phyloP scores from a whole-genome alignment of 2,113 vertebrate genomes.

The Microcebus jonahi region DNA sequence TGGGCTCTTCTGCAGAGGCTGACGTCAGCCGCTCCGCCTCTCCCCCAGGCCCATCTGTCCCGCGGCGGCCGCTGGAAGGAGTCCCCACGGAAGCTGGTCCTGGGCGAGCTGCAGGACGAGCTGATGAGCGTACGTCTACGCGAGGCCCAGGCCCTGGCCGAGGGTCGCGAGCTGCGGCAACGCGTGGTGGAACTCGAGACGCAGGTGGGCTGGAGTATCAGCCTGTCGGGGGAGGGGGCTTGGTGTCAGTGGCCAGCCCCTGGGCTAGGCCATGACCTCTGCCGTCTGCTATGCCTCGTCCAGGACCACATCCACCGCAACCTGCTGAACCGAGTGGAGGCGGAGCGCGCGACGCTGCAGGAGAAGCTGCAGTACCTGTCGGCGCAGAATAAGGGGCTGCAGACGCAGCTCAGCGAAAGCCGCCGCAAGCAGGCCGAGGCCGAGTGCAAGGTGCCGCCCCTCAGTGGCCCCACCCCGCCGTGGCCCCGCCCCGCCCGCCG shows the following conservation, averaged over 20 bases:
- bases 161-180: conserved; percentile 92
- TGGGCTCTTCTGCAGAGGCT: neutral
- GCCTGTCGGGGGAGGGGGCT: neutral
- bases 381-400: conserved; percentile 93
- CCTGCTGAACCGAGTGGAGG: conserved; percentile 90
- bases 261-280: neutral
- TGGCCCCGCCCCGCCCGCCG: neutral
- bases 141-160: conserved; percentile 93
- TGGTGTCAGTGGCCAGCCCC: too few species aligned
- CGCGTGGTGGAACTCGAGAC: conserved; percentile 92
- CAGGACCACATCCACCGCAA: conserved; percentile 94
- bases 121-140: conserved; percentile 91
- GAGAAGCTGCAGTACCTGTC: conserved; percentile 90
- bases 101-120: conserved; percentile 94
- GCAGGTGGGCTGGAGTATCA: conserved; percentile 84
- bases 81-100: conserved; percentile 92
- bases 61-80: conserved; percentile 94
- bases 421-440: conserved; percentile 93
- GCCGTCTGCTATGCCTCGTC: too few species aligned
- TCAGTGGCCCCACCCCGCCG: neutral
- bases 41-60: conserved; percentile 88
- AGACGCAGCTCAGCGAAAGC: conserved; percentile 93
- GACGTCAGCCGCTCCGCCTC: neutral
- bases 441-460: conserved; percentile 87
- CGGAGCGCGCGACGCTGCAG: conserved; percentile 90